Conservation (phyloP, 2,113 vertebrate species). For the Nibea coibor region DNA sequence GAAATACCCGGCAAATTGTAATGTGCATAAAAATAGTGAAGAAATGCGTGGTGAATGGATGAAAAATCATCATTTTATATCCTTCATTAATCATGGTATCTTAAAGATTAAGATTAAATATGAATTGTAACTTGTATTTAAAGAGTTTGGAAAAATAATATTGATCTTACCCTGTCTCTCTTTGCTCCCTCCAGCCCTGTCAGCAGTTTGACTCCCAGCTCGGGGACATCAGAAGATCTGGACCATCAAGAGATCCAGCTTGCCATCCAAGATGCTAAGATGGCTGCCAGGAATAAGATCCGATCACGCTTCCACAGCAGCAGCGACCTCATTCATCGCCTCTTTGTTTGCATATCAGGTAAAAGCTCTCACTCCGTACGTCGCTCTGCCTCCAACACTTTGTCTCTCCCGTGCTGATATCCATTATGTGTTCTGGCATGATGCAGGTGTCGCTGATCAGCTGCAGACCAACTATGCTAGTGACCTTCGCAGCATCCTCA, state of each 20-base stretch:
- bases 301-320: constrained; percentile 95
- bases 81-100: not conserved
- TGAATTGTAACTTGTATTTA: constrained; percentile 17
- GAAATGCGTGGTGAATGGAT: not conserved
- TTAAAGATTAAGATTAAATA: constrained; percentile 18
- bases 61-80: not conserved
- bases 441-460: constrained; percentile 95
- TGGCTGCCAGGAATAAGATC: constrained; percentile 91
- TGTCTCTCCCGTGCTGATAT: constrained; percentile 2
- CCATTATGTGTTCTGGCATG: not conserved
- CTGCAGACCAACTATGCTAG: constrained; percentile 99
- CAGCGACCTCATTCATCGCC: constrained; percentile 96
- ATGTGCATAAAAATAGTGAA: not conserved
- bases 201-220: constrained; percentile 87
- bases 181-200: constrained; percentile 64
- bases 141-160: not conserved
- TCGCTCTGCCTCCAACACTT: not conserved
- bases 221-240: constrained; percentile 86
- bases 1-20: not conserved
- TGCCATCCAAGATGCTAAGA: constrained; percentile 85
- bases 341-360: constrained; percentile 99
- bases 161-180: constrained; percentile 2
- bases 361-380: constrained; percentile 9
- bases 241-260: constrained; percentile 87
- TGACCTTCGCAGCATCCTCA: constrained; percentile 95